Evolutionary conservation across 2,113 vertebrate species (phyloP).

Genomic region (Gadus chalcogrammus): DNA sequence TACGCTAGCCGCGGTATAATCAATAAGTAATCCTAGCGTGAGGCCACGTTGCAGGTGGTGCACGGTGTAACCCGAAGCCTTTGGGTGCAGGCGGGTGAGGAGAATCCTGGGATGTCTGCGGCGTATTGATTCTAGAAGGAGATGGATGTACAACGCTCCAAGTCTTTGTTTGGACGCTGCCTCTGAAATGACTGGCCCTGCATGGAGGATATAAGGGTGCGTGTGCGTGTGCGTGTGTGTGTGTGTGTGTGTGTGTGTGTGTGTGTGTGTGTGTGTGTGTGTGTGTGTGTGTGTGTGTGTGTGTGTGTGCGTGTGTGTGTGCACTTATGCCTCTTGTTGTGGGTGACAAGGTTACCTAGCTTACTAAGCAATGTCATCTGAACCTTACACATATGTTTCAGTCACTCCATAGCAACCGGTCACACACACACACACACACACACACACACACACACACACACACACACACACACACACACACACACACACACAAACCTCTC

Average conservation of each 20-base stretch:
- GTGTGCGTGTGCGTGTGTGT: neutral
- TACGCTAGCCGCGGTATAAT: slow-evolving; percentile 37
- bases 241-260: neutral
- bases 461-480: no score
- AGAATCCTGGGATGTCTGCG: neutral
- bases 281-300: slow-evolving; percentile 2
- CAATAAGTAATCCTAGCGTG: slow-evolving; percentile 39
- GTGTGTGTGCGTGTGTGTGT: neutral
- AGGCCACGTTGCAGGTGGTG: no score
- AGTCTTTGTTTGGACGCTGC: no score
- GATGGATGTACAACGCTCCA: no score
- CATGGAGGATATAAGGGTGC: neutral
- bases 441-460: neutral
- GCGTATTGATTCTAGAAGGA: neutral
- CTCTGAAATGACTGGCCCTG: no score
- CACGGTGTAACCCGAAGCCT: no score
- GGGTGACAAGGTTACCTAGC: slow-evolving; percentile 7
- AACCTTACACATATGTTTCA: slow-evolving; percentile 40
- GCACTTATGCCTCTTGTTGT: neutral
- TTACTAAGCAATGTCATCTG: slow-evolving; percentile 34
- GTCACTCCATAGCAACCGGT: slow-evolving; percentile 38
- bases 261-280: neutral
- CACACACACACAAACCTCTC: neutral
- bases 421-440: neutral
- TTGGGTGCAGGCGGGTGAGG: no score